Evolutionary conservation across 1,140 invertebrate genomes (phyloP), one percentile per base, ranked within the genome.

Genomic region (Trichoplusia ni): DNA sequence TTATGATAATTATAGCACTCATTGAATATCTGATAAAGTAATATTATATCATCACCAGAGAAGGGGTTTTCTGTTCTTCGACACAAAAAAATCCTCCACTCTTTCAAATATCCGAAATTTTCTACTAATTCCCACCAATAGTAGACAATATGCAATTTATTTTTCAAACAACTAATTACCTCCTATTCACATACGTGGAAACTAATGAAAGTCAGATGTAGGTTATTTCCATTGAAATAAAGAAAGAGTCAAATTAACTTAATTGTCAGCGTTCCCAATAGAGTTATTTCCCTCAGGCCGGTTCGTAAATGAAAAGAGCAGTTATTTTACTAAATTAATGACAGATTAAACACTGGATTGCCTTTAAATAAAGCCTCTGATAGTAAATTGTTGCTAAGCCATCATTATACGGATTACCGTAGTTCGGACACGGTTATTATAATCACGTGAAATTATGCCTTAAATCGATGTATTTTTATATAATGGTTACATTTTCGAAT

Each of bases 261-360:
- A 73, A 76, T 77, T 54, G 67, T 56, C 44, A 47, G 54, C 47
- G 56, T 62, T 69, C 64, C 44, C 60, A 54, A 79, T 75, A 75
- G 65, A 77, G 73, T 64, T 71, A 69, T 76, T 76, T 67, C 46
- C 60, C 64, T 35, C 47, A 73, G 54, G 49, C 47, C 62, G 46
- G 66, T 64, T 73, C 64, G 66, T 64, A 59, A 51, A 62, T 63
- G 66, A 59, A 64, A 79, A 70, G 75, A 60, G 71, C 63, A 59
- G 73, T 77, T 74, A 80, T 73, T 75, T 77, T 73, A 79, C 77
- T 73, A 73, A 73, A 67, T 67, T 78, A 76, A 78, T 75, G 72
- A 79, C 73, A 84, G 74, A 79, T 77, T 81, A 79, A 78, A 78
- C 71, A 77, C 75, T 42, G 80, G 77, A 84, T 78, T 80, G 76